These are phyloP conservation scores for Conomelus anceps DNA, from an alignment of 2,888 invertebrate species.

Conservation along the genomic window DNA sequence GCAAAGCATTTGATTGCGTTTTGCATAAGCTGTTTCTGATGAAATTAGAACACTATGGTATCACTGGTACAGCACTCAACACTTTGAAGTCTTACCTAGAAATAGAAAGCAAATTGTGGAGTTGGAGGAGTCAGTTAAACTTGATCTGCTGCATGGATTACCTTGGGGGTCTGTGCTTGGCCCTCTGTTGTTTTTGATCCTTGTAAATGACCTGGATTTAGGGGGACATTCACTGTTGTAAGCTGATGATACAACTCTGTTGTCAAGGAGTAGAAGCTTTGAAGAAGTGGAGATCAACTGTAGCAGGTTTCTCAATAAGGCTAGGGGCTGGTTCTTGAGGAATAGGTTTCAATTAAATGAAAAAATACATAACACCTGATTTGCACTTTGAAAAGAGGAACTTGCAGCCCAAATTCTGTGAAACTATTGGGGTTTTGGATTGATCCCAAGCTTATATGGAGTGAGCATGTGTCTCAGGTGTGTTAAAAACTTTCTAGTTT, in stretches of 20 bases:
- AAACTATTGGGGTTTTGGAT: too few species aligned
- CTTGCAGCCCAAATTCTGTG: too few species aligned
- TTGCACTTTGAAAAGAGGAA: too few species aligned
- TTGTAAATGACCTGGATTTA: not conserved
- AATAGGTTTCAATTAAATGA: too few species aligned
- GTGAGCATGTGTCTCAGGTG: too few species aligned
- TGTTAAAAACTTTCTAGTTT: too few species aligned
- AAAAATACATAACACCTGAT: too few species aligned
- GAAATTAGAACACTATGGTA: not conserved
- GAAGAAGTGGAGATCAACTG: too few species aligned
- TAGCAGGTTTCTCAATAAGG: too few species aligned
- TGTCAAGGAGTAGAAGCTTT: too few species aligned
- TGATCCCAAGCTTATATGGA: too few species aligned
- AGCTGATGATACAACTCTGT: constrained; percentile 10
- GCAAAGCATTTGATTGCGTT: not conserved
- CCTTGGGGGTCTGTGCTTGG: not conserved
- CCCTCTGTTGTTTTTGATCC: not conserved
- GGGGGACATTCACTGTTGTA: not conserved
- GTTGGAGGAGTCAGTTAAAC: not conserved
- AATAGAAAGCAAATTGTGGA: not conserved
- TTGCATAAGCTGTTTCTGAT: not conserved
- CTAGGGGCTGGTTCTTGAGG: too few species aligned
- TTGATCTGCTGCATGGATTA: not conserved
- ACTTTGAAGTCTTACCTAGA: not conserved
- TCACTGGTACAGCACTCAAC: not conserved